A percentile compares a stretch with the other conserved stretches of the same genome.
Evolutionary conservation across 2,113 vertebrate genomes (phyloP).

Genomic region (Bettongia penicillata): DNA sequence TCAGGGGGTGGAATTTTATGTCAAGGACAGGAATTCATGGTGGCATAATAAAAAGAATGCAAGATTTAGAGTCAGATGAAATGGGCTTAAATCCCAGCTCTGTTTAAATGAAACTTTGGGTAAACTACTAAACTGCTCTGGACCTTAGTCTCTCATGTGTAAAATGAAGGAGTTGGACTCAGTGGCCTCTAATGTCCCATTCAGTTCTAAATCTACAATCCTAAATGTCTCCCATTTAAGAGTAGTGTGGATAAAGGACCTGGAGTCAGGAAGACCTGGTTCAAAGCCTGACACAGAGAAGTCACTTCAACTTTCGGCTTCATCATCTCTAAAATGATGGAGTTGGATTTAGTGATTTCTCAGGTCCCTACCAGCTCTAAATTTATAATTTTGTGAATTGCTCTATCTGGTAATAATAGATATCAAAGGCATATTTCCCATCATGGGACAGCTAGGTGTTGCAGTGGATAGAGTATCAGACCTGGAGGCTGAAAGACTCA

Average conservation of each 20-base stretch:
- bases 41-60: not conserved
- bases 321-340: not conserved
- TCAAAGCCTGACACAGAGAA: not conserved
- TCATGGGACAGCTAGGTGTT: too few species aligned
- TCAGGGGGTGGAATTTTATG: not conserved
- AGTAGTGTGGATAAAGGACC: not conserved
- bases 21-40: not conserved
- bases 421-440: not conserved
- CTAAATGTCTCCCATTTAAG: not conserved
- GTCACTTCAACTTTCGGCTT: not conserved
- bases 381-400: not conserved
- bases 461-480: too few species aligned
- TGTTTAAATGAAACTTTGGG: not conserved
- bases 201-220: not conserved
- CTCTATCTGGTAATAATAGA: not conserved
- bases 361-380: not conserved
- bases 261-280: not conserved
- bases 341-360: not conserved
- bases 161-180: not conserved
- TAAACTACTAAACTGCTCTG: not conserved
- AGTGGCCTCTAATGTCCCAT: not conserved
- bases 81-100: not conserved
- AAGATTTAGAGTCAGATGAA: not conserved
- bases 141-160: too few species aligned
- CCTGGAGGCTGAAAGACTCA: too few species aligned